Conservation (phyloP, 2,888 invertebrate species). For the Pachycephus smyrnensis region DNA sequence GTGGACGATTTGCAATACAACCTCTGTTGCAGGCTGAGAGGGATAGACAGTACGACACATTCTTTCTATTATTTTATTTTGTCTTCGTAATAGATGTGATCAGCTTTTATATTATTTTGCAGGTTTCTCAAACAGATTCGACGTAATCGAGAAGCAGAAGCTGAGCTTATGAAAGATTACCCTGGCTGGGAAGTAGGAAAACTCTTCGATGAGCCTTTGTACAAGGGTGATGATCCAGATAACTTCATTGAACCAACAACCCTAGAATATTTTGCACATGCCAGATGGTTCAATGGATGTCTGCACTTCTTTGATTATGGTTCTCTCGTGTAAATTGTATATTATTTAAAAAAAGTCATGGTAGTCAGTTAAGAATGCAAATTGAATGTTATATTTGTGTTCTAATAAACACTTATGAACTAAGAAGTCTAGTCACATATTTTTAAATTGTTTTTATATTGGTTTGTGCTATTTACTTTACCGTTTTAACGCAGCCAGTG, state of each 20-base stretch:
- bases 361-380: background rate
- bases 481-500: background rate
- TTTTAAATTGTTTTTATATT: background rate
- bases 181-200: constrained; percentile 94
- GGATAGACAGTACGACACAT: constrained; percentile 77
- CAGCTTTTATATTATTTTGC: constrained; percentile 31
- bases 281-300: too few species aligned
- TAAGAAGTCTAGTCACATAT: background rate
- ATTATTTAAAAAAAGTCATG: background rate
- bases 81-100: background rate
- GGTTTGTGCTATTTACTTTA: background rate
- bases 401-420: background rate
- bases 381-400: background rate
- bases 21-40: constrained; percentile 86
- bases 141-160: constrained; percentile 85
- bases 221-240: constrained; percentile 63
- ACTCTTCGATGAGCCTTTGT: constrained; percentile 86
- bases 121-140: constrained; percentile 81
- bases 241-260: background rate
- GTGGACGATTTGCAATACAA: constrained; percentile 80
- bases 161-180: constrained; percentile 88
- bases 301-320: too few species aligned
- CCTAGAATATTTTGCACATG: too few species aligned
- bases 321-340: background rate
- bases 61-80: background rate